Evolutionary conservation across 2,888 invertebrate species (phyloP).

Genomic region (Limnephilus lunatus): DNA sequence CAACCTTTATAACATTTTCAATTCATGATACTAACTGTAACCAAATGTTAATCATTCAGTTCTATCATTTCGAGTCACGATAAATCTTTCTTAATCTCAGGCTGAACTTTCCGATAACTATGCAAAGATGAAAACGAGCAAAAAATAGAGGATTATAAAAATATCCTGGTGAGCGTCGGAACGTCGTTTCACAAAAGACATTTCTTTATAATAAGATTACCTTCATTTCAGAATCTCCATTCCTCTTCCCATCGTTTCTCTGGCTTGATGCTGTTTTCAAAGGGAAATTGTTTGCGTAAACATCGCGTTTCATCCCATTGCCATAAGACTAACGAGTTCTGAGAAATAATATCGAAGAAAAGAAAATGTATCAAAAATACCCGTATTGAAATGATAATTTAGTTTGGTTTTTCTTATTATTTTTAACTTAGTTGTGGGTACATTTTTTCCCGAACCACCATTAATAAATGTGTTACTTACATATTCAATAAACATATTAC

Average conservation of each 20-base stretch:
- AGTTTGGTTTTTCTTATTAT: too few species aligned
- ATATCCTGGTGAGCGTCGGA: background rate
- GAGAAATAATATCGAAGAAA: background rate
- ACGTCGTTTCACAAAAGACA: background rate
- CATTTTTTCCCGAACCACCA: too few species aligned
- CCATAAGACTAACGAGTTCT: conserved; percentile 26
- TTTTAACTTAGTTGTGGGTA: too few species aligned
- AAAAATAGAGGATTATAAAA: background rate
- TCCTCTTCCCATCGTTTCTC: background rate
- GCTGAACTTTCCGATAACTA: background rate
- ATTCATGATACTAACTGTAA: background rate
- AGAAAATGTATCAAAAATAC: background rate
- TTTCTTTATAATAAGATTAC: background rate
- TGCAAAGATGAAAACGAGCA: background rate
- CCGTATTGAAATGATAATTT: background rate
- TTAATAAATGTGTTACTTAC: too few species aligned
- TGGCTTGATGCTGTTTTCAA: background rate
- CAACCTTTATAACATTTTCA: too few species aligned
- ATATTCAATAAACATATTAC: too few species aligned
- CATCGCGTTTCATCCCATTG: conserved; percentile 23
- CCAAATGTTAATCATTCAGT: background rate
- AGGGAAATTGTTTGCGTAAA: conserved; percentile 32
- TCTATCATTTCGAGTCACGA: background rate
- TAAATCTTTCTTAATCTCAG: background rate
- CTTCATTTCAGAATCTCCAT: conserved; percentile 9